Percentiles rank a stretch among this genome's conserved stretches.
Evolutionary conservation across 2,797 vertebrate species (phyloP).

Genomic region (Etheostoma nigrum): DNA sequence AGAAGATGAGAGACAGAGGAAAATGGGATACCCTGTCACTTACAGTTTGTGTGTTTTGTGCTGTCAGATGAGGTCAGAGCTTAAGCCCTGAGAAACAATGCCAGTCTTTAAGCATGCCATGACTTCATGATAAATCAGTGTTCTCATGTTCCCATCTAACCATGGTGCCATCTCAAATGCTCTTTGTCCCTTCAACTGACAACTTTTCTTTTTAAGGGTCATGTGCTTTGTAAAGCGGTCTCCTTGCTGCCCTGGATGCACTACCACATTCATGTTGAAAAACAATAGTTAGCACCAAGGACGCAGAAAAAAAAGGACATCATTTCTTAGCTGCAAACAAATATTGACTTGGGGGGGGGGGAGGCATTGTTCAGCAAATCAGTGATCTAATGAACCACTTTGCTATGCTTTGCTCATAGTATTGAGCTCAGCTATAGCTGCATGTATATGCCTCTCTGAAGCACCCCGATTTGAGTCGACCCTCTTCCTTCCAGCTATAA

Average conservation of each 20-base stretch:
- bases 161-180: slow-evolving; percentile 32
- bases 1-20: background rate
- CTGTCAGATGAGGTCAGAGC: slow-evolving; percentile 78
- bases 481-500: slow-evolving; percentile 49
- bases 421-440: slow-evolving; percentile 6
- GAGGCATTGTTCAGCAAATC: slow-evolving; percentile 24
- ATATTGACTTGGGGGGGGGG: background rate
- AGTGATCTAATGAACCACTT: slow-evolving; percentile 34
- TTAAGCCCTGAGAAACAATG: slow-evolving; percentile 60
- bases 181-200: slow-evolving; percentile 49
- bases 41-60: slow-evolving; percentile 27
- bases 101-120: slow-evolving; percentile 50
- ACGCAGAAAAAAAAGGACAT: background rate
- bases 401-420: slow-evolving; percentile 3
- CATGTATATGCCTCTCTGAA: slow-evolving; percentile 12
- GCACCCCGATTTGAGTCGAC: slow-evolving; percentile 33
- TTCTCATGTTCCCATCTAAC: slow-evolving; percentile 22
- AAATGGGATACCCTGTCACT: slow-evolving; percentile 9
- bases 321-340: background rate
- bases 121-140: slow-evolving; percentile 67
- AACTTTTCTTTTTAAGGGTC: slow-evolving; percentile 3
- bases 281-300: slow-evolving; percentile 22
- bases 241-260: background rate
- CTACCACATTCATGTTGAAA: background rate
- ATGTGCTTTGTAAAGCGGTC: slow-evolving; percentile 16